Evolutionary conservation across 2,113 vertebrate species (phyloP), one percentile per base, ranked within the genome.

Genomic region (Nannobrachium achirus): DNA sequence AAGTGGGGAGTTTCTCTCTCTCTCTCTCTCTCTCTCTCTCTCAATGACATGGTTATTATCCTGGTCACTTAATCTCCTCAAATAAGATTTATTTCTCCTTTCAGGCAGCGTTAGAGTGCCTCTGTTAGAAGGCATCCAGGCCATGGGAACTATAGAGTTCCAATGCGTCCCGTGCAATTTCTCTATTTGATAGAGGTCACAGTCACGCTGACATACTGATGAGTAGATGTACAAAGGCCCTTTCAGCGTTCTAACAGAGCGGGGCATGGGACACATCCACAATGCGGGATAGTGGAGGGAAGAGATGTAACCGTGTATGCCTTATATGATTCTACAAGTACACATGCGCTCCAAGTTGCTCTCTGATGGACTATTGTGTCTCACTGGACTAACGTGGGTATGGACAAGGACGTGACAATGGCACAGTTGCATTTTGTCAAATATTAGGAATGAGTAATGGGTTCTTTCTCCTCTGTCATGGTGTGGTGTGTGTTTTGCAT

Each of bases 61-160:
- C 86, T 83, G 84, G 88, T 89, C 88, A 88, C 86, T 89, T 87
- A 86, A 90, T 92, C 89, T 86, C 83, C 86, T 88, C 85, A 83
- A 88, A 89, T 89, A 89, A 91, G 90, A 91, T 86, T 87, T 84
- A 92, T 90, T 89, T 86, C 83, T 82, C 86, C 73, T 89, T 90
- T 88, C 84, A 89, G 66, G 73, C 80, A 55, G 81, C 11, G 79
- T 85, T 79, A 66, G 81, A 84, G 75, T 46, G 79, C 81, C 71
- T 78, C 84, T 77, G 87, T 89, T 78, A 69, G 71, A 74, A 86
- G 58, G 81, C 13, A 44, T 61, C 64, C 63, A 63, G 87, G 75
- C 86, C 88, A 86, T 91, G 88, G 87, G 88, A 89, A 91, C 81
- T 77, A 75, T 80, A 60, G 75, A 75, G 61, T 77, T 84, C 85